Evolutionary conservation across 2,888 invertebrate species (phyloP).

Genomic region (Itoplectis maculator): DNA sequence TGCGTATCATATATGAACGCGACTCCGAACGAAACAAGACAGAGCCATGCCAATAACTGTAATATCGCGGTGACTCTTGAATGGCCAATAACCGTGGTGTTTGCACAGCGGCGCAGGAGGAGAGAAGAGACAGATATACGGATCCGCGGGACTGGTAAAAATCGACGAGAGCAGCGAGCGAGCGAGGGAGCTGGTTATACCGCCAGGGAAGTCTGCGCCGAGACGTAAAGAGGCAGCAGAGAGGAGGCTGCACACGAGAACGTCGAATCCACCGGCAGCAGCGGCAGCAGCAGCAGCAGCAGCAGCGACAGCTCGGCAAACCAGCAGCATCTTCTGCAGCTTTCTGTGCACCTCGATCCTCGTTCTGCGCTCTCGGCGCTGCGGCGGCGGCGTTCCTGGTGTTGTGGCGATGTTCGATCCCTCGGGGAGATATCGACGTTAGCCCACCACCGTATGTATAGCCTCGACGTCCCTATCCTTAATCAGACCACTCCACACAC

Average conservation of each 20-base stretch:
- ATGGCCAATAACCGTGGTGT: conserved; percentile 38
- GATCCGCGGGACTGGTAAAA: conserved; percentile 54
- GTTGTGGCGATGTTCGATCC: conserved; percentile 67
- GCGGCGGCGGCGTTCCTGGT: conserved; percentile 31
- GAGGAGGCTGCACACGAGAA: conserved; percentile 31
- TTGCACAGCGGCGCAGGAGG: conserved; percentile 6
- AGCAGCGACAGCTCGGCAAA: conserved; percentile 28
- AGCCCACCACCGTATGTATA: conserved; percentile 60
- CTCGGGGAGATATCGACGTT: conserved; percentile 66
- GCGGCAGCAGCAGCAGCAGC: conserved; percentile 40
- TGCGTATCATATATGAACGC: background rate
- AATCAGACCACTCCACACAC: conserved; percentile 67
- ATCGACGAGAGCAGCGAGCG: conserved; percentile 51
- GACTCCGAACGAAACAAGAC: background rate
- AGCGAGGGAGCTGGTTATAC: conserved; percentile 49
- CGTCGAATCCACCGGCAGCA: conserved; percentile 45
- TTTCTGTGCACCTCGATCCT: conserved; percentile 22
- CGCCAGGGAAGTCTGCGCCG: conserved; percentile 52
- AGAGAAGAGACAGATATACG: conserved; percentile 58
- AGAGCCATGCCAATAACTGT: conserved; percentile 14
- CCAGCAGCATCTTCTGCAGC: conserved; percentile 23
- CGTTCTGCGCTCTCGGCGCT: conserved; percentile 22
- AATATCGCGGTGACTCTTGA: background rate
- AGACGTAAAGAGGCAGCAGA: conserved; percentile 39
- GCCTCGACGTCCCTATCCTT: conserved; percentile 67